These are phyloP conservation scores for Sinodicranocentrus sp. DNA, from an alignment of 2,888 invertebrate genomes.

Conservation along the genomic window DNA sequence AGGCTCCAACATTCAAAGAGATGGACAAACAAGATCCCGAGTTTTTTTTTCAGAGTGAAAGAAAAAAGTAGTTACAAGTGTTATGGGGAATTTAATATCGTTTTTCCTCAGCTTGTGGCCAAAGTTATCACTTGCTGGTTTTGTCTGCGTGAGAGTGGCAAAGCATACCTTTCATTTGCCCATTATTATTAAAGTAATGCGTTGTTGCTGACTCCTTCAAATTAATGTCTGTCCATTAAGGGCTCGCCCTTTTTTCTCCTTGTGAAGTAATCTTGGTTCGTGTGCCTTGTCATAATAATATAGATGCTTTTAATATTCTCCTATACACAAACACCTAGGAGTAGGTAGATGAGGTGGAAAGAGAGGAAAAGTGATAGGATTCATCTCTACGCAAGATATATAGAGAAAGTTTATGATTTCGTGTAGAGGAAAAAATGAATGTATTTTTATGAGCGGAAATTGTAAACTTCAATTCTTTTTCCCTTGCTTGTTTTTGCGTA, in stretches of 20 bases:
- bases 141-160: background rate
- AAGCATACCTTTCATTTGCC: slow-evolving; percentile 9
- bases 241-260: slow-evolving; percentile 53
- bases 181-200: slow-evolving; percentile 49
- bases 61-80: too few relatives aligned
- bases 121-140: slow-evolving; percentile 51
- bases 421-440: too few relatives aligned
- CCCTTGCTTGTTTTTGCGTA: too few relatives aligned
- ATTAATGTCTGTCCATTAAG: slow-evolving; percentile 64
- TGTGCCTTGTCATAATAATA: slow-evolving; percentile 32
- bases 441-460: too few relatives aligned
- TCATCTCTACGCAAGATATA: too few relatives aligned
- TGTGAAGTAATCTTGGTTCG: background rate
- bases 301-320: slow-evolving; percentile 40
- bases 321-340: background rate
- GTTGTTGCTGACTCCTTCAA: slow-evolving; percentile 57
- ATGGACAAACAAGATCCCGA: too few relatives aligned
- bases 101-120: slow-evolving; percentile 45
- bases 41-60: too few relatives aligned
- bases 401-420: too few relatives aligned
- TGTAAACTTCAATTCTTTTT: too few relatives aligned
- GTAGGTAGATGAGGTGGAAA: too few relatives aligned
- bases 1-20: too few relatives aligned
- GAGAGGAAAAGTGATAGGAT: too few relatives aligned
- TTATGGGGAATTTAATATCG: slow-evolving; percentile 47